phyloP scores from a whole-genome alignment of 2,888 invertebrate genomes.

The Lissocephala sabroskyi region DNA sequence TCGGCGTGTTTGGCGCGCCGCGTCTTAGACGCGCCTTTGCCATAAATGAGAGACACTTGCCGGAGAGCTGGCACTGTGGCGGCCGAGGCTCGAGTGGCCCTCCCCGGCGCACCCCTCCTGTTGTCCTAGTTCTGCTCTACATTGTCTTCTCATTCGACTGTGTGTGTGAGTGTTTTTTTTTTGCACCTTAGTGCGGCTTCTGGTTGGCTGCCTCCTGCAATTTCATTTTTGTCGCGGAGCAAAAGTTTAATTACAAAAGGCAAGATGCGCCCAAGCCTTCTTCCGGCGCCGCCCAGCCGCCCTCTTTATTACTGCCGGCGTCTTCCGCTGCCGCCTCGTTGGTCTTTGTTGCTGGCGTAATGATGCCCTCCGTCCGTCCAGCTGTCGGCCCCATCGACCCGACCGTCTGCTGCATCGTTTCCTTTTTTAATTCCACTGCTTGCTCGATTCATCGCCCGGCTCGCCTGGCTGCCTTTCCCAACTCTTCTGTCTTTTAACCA shows the following conservation, averaged over 20 bases:
- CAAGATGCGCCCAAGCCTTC: constrained; percentile 32
- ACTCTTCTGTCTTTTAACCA: too few species aligned
- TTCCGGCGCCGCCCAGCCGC: too few species aligned
- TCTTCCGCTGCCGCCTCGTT: constrained; percentile 12
- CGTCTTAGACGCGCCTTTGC: constrained; percentile 19
- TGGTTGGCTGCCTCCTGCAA: constrained; percentile 24
- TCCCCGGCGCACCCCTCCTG: constrained; percentile 14
- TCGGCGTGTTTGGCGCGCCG: not conserved
- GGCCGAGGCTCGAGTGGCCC: constrained; percentile 32
- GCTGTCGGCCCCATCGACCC: not conserved
- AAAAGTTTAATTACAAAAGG: constrained; percentile 61
- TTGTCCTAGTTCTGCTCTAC: constrained; percentile 1
- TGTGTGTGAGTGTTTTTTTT: constrained; percentile 13
- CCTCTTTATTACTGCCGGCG: not conserved
- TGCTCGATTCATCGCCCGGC: not conserved
- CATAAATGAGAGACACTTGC: constrained; percentile 54
- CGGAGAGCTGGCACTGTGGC: constrained; percentile 38
- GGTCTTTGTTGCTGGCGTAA: not conserved
- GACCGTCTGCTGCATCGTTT: constrained; percentile 6
- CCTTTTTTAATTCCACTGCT: constrained; percentile 28
- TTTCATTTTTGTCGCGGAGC: constrained; percentile 38
- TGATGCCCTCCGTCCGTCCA: not conserved
- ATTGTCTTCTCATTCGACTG: constrained; percentile 7
- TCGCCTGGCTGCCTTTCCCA: too few species aligned
- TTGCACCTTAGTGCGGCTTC: constrained; percentile 33